Evolutionary conservation across 2,888 invertebrate species (phyloP), one percentile per base, ranked within the genome.

Genomic region (Cantharis nigra): DNA sequence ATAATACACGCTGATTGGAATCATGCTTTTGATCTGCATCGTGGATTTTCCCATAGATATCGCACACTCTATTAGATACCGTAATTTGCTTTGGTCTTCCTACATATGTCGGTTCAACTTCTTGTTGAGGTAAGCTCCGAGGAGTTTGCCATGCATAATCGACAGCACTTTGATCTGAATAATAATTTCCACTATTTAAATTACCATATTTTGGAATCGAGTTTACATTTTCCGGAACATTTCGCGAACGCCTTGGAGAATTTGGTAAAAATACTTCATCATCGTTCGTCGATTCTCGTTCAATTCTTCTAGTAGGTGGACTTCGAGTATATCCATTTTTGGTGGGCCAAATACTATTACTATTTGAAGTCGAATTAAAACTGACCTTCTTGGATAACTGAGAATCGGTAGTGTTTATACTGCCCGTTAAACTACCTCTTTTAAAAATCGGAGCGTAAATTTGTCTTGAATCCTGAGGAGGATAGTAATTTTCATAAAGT

Each of bases 371-470:
- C 78, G 87, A 89, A 3, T 88, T 88, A 80, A 91, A 91, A 80
- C 91, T 91, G 1, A 91, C 91, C 75, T 90, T 89, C 77, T 91
- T 90, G 11, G 89, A 88, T 2, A 86, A 86, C 49, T 86, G 83
- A 10, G 85, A 85, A 7, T 90, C 89, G 74, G 75, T 9, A n/a
- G 76, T 76, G 4, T 77, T 78, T 3, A 86, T 85, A 71, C 86
- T 86, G 63, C 85, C 85, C 3, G 88, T 87, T 65, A 91, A 85
- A 81, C 91, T 91, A 1, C 91, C 90, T n/a, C 91, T 83, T 83
- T 89, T 89, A 74, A 91, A 91, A 76, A 91, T 91, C 1, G 91
- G 91, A 9, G 85, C 81, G 62, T 86, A 84, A 0, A 83, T 72
- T 77, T 71, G 71, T 30, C 69, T 33, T 3, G 14, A 70, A 26